Percentiles rank a stretch among this genome's conserved stretches.
These are phyloP conservation scores for Parnassius glacialis DNA, from an alignment of 2,888 invertebrate species.

Conservation along the genomic window DNA sequence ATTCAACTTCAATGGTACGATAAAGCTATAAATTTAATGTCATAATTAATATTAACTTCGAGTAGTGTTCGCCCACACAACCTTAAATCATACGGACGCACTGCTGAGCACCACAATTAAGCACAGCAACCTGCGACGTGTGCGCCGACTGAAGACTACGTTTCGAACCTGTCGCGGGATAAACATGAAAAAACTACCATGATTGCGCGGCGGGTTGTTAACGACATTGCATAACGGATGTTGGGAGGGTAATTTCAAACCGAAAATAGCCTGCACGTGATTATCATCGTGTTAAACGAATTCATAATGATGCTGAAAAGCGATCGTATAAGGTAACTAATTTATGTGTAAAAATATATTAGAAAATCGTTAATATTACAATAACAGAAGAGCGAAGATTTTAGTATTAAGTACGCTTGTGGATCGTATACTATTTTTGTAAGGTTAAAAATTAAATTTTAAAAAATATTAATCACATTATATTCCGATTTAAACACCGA, in stretches of 20 bases:
- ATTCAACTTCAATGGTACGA: too few species aligned
- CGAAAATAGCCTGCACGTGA: conserved; percentile 34
- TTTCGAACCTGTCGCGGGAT: conserved; percentile 39
- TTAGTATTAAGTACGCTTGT: too few species aligned
- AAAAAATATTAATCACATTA: too few species aligned
- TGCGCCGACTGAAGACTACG: conserved; percentile 22
- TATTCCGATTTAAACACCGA: too few species aligned
- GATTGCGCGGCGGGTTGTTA: conserved; percentile 38
- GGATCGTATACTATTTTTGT: too few species aligned
- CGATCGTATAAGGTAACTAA: conserved; percentile 9
- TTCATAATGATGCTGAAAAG: conserved; percentile 28
- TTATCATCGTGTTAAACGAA: conserved; percentile 37
- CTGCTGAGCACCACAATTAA: neutral
- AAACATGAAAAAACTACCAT: conserved; percentile 32
- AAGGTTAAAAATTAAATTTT: too few species aligned
- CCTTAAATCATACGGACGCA: too few species aligned
- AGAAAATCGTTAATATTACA: neutral
- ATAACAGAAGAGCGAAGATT: too few species aligned
- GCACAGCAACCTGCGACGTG: neutral
- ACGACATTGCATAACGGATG: conserved; percentile 44
- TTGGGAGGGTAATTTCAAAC: conserved; percentile 31
- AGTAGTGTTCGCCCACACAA: too few species aligned
- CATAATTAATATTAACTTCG: too few species aligned
- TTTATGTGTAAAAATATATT: neutral
- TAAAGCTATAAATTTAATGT: too few species aligned